Evolutionary conservation across 2,888 invertebrate genomes (phyloP).

Genomic region (Lasioglossum vierecki): DNA sequence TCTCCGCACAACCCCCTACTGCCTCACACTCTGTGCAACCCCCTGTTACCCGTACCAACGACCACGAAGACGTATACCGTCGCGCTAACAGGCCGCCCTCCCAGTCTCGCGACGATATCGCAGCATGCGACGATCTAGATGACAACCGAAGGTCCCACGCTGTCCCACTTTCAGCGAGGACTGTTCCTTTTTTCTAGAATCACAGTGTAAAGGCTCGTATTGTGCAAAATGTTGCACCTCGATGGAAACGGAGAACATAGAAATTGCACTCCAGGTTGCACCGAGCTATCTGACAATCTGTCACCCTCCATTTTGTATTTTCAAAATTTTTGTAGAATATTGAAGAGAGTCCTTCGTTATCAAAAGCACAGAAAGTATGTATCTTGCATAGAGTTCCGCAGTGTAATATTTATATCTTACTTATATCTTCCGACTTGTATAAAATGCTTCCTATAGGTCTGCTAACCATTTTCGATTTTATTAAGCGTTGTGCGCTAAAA

Average conservation of each 20-base stretch:
- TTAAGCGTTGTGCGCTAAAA: no score
- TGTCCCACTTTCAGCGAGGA: not conserved
- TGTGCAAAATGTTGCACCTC: no score
- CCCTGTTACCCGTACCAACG: slow-evolving; percentile 52
- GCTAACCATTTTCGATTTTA: no score
- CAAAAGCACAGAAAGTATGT: no score
- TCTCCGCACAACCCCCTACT: not conserved
- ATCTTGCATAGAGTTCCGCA: no score
- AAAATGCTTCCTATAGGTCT: no score
- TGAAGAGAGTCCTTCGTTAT: no score
- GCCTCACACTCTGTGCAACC: slow-evolving; percentile 38
- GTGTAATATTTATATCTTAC: no score
- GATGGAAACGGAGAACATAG: no score
- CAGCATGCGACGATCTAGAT: not conserved
- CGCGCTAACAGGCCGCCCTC: slow-evolving; percentile 7
- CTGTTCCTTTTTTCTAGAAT: not conserved
- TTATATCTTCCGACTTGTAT: no score
- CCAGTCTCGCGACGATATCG: not conserved
- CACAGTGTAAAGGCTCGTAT: not conserved
- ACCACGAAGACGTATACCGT: slow-evolving; percentile 12
- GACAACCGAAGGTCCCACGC: not conserved
- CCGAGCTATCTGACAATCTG: no score
- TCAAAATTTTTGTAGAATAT: no score
- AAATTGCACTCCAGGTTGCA: not conserved
- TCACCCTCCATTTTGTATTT: not conserved